Evolutionary conservation across 2,113 vertebrate genomes (phyloP).

Genomic region (Alligator mississippiensis): DNA sequence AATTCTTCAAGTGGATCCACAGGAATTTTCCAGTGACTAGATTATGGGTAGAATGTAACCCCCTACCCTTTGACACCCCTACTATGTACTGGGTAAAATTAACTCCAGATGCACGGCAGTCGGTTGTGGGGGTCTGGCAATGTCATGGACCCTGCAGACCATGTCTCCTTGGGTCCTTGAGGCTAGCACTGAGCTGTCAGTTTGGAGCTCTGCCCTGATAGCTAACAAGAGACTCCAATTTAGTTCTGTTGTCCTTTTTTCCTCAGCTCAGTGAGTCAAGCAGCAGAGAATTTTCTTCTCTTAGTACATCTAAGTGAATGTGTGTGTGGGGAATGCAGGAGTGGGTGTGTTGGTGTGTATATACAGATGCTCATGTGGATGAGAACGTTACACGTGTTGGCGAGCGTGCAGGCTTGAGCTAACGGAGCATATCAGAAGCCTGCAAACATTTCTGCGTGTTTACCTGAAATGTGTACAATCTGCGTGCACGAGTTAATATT

Average conservation of each 20-base stretch:
- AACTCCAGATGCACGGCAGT: not conserved
- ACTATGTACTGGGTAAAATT: not conserved
- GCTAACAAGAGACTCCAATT: not conserved
- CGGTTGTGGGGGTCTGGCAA: fast-evolving
- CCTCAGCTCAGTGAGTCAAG: not conserved
- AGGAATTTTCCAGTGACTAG: not conserved
- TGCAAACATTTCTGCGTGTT: not conserved
- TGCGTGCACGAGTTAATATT: not conserved
- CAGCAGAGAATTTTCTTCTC: not conserved
- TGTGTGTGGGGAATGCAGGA: not conserved
- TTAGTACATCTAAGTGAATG: not conserved
- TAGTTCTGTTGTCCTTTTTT: not conserved
- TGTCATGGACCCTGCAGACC: not conserved
- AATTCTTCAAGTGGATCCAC: not conserved
- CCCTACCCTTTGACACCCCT: too few species aligned
- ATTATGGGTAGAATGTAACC: not conserved
- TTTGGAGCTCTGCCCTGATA: not conserved
- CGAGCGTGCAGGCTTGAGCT: not conserved
- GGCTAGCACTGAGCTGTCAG: not conserved
- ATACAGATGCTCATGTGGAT: not conserved
- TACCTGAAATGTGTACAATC: not conserved
- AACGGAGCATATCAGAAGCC: not conserved
- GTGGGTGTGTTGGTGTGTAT: not conserved
- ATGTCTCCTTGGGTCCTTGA: not conserved
- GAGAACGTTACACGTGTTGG: not conserved